Conservation (phyloP, 1,140 invertebrate genomes). For the Achroia grisella region DNA sequence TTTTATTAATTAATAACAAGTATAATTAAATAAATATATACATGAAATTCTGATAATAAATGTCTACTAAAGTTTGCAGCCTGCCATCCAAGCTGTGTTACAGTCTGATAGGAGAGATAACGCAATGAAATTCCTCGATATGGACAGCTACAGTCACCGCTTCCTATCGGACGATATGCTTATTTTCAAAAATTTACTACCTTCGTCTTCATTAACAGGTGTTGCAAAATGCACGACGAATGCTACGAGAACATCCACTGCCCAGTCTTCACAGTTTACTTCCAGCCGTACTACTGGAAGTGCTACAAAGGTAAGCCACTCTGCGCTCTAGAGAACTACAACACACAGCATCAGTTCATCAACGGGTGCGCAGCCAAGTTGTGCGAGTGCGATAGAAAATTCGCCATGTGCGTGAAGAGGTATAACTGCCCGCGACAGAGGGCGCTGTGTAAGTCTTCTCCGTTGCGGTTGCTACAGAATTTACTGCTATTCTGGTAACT, state of each 20-base stretch:
- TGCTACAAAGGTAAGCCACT: conserved; percentile 85
- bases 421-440: conserved; percentile 84
- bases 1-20: no score
- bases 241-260: conserved; percentile 85
- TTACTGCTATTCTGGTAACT: conserved; percentile 71
- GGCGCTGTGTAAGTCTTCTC: conserved; percentile 81
- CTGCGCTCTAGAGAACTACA: conserved; percentile 82
- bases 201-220: conserved; percentile 65
- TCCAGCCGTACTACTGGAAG: conserved; percentile 91
- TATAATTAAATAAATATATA: no score
- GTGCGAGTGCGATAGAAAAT: conserved; percentile 88
- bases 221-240: conserved; percentile 85
- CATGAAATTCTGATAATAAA: no score
- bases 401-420: conserved; percentile 84
- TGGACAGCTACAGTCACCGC: no score
- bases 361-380: conserved; percentile 83
- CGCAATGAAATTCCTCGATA: no score
- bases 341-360: conserved; percentile 70
- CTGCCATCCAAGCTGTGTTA: no score
- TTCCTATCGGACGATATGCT: no score
- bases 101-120: no score
- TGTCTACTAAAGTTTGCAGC: no score
- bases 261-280: conserved; percentile 87
- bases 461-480: conserved; percentile 83
- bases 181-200: not conserved